Evolutionary conservation across 2,797 vertebrate species (phyloP), one percentile per base, ranked within the genome.

Genomic region (Aulostomus chinensis): DNA sequence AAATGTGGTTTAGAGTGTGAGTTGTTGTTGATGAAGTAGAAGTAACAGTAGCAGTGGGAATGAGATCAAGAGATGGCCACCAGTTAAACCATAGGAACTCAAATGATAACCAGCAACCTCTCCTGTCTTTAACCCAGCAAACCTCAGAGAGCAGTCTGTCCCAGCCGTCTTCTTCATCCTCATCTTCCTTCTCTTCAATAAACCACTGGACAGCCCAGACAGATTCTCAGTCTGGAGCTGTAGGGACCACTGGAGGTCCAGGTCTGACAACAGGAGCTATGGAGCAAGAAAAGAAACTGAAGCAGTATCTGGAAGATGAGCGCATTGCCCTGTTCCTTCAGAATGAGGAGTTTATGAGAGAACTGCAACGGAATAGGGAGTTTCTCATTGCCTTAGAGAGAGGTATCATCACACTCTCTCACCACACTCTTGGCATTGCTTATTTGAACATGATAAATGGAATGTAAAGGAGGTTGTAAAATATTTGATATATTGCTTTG

Each of bases 281-380:
- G 2, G 95, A 95, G 67, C 94, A 95, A 78, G 96, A 98, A 73
- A 89, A 91, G 37, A 94, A 93, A 9, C 91, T 96, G 76, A 98
- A 96, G 83, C 96, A 98, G 88, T 98, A 99, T 79, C 85, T 98
- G 76, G 94, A 98, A 38, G 97, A 99, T 0, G 97, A 99, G 80
- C 91, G 96, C 30, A 95, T 99, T 0, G 97, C 97, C 0, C 93
- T 99, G 16, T 98, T 98, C 72, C 89, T 99, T 64, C 97, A 99
- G 81, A 99, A 99, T 0, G 96, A 98, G 37, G 97, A 99, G 86
- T 99, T 99, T 74, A 96, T 99, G 97, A 95, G 88, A 74, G 97
- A 99, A 76, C 89, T 99, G 43, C 96, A 98, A 78, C 92, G 96
- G 33, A 99, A 99, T 81, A 83, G 94, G 0, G 97, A 99, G 64